Evolutionary conservation across 2,888 invertebrate species (phyloP).

Genomic region (Chaitophorus viminalis): DNA sequence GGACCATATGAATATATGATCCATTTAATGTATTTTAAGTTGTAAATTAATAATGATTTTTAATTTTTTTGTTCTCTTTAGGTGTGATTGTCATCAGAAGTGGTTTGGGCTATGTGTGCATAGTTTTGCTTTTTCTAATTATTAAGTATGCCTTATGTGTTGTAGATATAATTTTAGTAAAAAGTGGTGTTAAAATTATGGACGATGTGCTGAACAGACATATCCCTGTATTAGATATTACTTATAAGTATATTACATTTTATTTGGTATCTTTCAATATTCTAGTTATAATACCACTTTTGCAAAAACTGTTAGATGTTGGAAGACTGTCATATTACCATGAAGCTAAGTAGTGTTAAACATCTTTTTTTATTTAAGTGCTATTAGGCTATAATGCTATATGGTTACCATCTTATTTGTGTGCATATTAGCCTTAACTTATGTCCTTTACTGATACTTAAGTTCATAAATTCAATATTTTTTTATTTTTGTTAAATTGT

Average conservation of each 20-base stretch:
- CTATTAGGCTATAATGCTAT: constrained; percentile 17
- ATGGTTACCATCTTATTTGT: constrained; percentile 34
- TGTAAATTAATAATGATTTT: neutral
- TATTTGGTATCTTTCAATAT: constrained; percentile 83
- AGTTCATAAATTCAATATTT: constrained; percentile 20
- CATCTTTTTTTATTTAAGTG: constrained; percentile 70
- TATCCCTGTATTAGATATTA: constrained; percentile 75
- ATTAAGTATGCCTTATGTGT: constrained; percentile 32
- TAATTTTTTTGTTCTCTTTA: constrained; percentile 57
- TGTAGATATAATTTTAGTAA: constrained; percentile 37
- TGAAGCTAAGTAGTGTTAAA: constrained; percentile 69
- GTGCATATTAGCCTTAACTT: neutral
- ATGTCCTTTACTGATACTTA: constrained; percentile 20
- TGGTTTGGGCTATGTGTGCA: constrained; percentile 79
- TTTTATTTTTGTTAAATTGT: constrained; percentile 15
- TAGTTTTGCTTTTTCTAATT: constrained; percentile 70
- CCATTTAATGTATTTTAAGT: neutral
- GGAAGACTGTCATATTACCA: constrained; percentile 86
- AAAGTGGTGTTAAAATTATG: constrained; percentile 37
- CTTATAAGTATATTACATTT: constrained; percentile 85
- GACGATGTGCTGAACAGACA: constrained; percentile 50
- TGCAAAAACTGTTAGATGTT: constrained; percentile 80
- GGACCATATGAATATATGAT: no score
- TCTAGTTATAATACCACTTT: constrained; percentile 79
- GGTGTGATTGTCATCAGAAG: constrained; percentile 73